These are phyloP conservation scores for Labroides dimidiatus DNA, from an alignment of 2,797 vertebrate species.

Conservation along the genomic window DNA sequence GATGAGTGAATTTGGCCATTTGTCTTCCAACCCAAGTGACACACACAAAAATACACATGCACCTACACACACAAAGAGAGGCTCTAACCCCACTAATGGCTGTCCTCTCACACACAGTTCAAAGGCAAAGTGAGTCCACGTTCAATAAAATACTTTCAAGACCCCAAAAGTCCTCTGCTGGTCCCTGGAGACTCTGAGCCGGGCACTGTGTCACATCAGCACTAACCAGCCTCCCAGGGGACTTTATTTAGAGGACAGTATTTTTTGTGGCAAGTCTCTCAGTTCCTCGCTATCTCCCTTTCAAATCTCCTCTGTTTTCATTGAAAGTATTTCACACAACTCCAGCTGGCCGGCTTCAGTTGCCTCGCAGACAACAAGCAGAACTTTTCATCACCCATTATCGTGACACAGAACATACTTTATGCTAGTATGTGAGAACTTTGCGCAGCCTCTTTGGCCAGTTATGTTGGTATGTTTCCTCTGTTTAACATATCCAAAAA, in stretches of 20 bases:
- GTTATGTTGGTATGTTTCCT: constrained; percentile 5
- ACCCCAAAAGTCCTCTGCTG: constrained; percentile 53
- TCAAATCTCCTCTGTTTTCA: constrained; percentile 43
- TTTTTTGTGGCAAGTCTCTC: constrained; percentile 19
- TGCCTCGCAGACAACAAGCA: constrained; percentile 38
- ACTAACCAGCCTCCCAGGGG: constrained; percentile 43
- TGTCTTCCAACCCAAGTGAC: constrained; percentile 72
- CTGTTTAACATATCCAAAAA: not conserved
- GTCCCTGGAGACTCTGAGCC: constrained; percentile 50
- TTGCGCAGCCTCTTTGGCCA: not conserved
- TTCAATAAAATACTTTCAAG: constrained; percentile 64
- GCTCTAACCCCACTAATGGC: constrained; percentile 74
- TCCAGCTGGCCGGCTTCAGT: constrained; percentile 39
- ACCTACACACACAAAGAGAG: constrained; percentile 62
- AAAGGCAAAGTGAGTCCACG: constrained; percentile 62
- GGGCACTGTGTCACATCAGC: constrained; percentile 61
- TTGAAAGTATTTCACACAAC: constrained; percentile 48
- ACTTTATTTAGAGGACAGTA: constrained; percentile 49
- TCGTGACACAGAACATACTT: constrained; percentile 26
- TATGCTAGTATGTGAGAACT: constrained; percentile 32
- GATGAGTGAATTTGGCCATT: constrained; percentile 86
- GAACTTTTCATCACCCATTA: constrained; percentile 31
- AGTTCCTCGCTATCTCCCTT: constrained; percentile 31
- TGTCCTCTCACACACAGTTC: constrained; percentile 66
- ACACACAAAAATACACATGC: constrained; percentile 56